Evolutionary conservation across 2,888 invertebrate species (phyloP).

Genomic region (Disparrhopalites patrizii): DNA sequence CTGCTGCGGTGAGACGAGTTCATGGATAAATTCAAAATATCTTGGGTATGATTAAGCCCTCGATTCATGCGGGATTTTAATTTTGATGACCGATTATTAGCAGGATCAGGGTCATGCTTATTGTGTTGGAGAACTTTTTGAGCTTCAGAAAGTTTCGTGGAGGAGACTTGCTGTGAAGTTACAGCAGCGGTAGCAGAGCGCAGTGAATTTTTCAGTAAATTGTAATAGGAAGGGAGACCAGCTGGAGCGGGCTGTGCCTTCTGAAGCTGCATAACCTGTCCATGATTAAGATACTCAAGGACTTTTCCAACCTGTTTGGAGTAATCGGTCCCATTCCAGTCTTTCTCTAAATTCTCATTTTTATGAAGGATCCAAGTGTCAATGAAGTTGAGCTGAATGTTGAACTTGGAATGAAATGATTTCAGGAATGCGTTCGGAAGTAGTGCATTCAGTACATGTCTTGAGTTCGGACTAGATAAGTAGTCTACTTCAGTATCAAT

Average conservation of each 20-base stretch:
- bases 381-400: slow-evolving; percentile 41
- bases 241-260: slow-evolving; percentile 18
- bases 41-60: neutral
- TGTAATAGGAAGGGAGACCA: slow-evolving; percentile 27
- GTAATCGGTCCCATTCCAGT: slow-evolving; percentile 28
- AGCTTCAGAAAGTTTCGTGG: slow-evolving; percentile 1
- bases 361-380: slow-evolving; percentile 38
- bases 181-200: neutral
- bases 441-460: slow-evolving; percentile 33
- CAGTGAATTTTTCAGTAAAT: slow-evolving; percentile 22
- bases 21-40: neutral
- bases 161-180: neutral
- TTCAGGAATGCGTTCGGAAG: slow-evolving; percentile 37
- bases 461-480: slow-evolving; percentile 28
- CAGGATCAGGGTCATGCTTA: neutral
- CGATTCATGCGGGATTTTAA: no score
- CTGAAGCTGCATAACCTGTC: slow-evolving; percentile 29
- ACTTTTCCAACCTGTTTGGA: slow-evolving; percentile 32
- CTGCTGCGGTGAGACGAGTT: neutral
- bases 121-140: slow-evolving; percentile 9
- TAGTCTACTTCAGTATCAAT: slow-evolving; percentile 23
- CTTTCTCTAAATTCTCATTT: slow-evolving; percentile 20
- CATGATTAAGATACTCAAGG: slow-evolving; percentile 37
- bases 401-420: slow-evolving; percentile 32
- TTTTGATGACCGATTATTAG: slow-evolving; percentile 2